Conservation (phyloP, 2,888 invertebrate genomes). For the Syritta pipiens region DNA sequence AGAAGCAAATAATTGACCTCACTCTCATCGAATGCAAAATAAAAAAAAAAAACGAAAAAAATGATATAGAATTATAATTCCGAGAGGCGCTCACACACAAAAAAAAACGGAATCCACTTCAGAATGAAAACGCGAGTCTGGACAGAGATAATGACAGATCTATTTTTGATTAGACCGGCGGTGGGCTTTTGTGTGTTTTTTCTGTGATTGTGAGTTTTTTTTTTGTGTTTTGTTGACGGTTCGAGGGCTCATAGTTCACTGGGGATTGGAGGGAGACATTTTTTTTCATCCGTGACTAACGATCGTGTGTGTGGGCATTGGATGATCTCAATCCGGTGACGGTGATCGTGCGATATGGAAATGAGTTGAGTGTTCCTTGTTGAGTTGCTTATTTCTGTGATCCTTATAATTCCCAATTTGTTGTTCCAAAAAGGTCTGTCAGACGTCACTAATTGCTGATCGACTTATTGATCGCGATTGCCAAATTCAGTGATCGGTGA, state of each 20-base stretch:
- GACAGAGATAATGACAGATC: slow-evolving; percentile 40
- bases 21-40: slow-evolving; percentile 15
- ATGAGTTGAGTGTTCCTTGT: slow-evolving; percentile 2
- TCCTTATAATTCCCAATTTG: too few species aligned
- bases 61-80: slow-evolving; percentile 42
- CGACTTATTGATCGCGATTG: too few species aligned
- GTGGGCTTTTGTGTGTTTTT: slow-evolving; percentile 4
- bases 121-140: background rate
- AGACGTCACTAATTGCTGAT: too few species aligned
- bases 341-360: too few species aligned
- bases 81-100: slow-evolving; percentile 2
- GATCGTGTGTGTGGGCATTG: too few species aligned
- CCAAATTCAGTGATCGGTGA: background rate
- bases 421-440: too few species aligned
- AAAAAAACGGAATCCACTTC: slow-evolving; percentile 1
- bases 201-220: slow-evolving; percentile 4
- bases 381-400: too few species aligned
- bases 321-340: too few species aligned
- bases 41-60: slow-evolving; percentile 20
- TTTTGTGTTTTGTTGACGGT: background rate
- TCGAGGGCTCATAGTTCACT: background rate
- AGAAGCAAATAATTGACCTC: slow-evolving; percentile 54
- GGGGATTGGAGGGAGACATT: background rate
- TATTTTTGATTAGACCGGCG: slow-evolving; percentile 40
- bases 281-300: slow-evolving; percentile 4